Percentiles rank a stretch among this genome's conserved stretches.
These are phyloP conservation scores for Metellina segmentata DNA, from an alignment of 2,888 invertebrate species.

Conservation along the genomic window DNA sequence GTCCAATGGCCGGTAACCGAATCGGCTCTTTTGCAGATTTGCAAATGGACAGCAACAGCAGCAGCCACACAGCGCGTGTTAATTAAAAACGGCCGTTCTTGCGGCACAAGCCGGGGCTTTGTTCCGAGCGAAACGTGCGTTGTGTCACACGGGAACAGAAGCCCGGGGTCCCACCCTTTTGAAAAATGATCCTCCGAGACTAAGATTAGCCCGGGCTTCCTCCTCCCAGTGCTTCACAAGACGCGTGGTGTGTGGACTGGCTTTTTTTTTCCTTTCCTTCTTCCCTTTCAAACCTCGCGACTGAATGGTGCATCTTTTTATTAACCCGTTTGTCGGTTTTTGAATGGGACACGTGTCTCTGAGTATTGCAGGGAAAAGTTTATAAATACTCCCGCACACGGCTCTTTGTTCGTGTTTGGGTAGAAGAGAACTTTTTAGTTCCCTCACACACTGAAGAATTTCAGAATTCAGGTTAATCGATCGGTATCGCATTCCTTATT, in stretches of 20 bases:
- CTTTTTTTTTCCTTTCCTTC: background rate
- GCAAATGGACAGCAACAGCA: constrained; percentile 5
- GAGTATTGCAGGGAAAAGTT: too few relatives aligned
- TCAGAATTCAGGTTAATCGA: too few relatives aligned
- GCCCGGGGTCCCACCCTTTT: constrained; percentile 63
- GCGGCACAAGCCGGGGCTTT: constrained; percentile 61
- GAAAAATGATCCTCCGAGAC: constrained; percentile 63
- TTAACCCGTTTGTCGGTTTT: too few relatives aligned
- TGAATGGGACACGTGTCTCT: too few relatives aligned
- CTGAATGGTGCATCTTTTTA: background rate
- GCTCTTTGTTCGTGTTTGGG: too few relatives aligned
- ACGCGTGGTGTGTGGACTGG: background rate
- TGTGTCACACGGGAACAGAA: constrained; percentile 75
- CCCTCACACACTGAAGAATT: too few relatives aligned
- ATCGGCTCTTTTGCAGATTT: constrained; percentile 8
- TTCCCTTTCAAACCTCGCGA: background rate
- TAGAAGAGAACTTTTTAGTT: too few relatives aligned
- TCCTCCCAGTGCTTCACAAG: constrained; percentile 1
- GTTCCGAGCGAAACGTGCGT: constrained; percentile 42
- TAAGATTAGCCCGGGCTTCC: constrained; percentile 40
- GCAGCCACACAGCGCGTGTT: constrained; percentile 43
- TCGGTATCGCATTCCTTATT: too few relatives aligned
- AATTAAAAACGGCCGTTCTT: background rate
- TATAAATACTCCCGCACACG: too few relatives aligned
- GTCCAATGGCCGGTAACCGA: background rate